A percentile compares a stretch with the other conserved stretches of the same genome.
These are phyloP conservation scores for Patella ulyssiponensis DNA, from an alignment of 2,888 invertebrate genomes.

Conservation along the genomic window DNA sequence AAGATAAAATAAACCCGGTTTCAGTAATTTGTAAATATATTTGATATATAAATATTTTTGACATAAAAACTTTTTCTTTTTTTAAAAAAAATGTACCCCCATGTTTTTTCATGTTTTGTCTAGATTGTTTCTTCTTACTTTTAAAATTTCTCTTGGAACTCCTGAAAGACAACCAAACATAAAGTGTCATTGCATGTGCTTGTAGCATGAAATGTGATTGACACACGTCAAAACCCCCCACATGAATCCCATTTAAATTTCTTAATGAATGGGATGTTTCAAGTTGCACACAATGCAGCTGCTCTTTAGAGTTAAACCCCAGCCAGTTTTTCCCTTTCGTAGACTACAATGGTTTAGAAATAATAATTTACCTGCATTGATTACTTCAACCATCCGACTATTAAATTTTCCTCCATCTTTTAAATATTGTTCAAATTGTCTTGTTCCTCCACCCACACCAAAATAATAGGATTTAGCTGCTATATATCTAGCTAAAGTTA, in stretches of 20 bases:
- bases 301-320: no score
- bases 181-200: no score
- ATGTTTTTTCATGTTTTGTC: background rate
- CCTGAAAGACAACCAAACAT: constrained; percentile 22
- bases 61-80: background rate
- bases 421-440: constrained; percentile 80
- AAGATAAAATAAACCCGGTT: no score
- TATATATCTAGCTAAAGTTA: constrained; percentile 75
- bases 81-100: background rate
- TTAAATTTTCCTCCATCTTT: constrained; percentile 37
- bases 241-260: no score
- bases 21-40: no score
- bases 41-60: background rate
- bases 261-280: no score
- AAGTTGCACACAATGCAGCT: no score
- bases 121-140: constrained; percentile 15
- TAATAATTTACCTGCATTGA: constrained; percentile 45
- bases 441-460: constrained; percentile 91
- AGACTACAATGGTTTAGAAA: background rate
- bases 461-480: constrained; percentile 95
- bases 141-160: constrained; percentile 30
- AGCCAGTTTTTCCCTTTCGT: no score
- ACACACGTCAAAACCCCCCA: no score
- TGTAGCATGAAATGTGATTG: no score
- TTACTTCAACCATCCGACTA: constrained; percentile 38